Evolutionary conservation across 2,797 vertebrate genomes (phyloP).

Genomic region (Lepus townsendii): DNA sequence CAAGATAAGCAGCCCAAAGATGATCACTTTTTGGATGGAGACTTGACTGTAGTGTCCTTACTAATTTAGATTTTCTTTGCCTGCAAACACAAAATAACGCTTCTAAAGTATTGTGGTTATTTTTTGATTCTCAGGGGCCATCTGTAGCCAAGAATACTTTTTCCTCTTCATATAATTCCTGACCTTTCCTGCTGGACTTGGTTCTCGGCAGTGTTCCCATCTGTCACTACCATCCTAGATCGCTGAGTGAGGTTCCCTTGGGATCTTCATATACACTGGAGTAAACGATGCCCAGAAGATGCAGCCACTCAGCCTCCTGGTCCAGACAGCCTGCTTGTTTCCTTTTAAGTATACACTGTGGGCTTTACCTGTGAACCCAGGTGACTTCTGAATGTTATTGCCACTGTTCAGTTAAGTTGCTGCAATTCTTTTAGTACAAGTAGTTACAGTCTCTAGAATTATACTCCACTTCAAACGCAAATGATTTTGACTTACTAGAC

Average conservation of each 20-base stretch:
- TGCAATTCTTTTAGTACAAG: neutral
- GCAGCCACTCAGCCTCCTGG: neutral
- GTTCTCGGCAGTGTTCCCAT: neutral
- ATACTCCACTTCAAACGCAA: neutral
- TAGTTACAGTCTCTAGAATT: neutral
- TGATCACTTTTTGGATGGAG: constrained; percentile 14
- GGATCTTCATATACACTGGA: neutral
- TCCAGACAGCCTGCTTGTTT: neutral
- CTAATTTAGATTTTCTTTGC: constrained; percentile 48
- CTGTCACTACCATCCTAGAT: neutral
- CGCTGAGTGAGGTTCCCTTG: neutral
- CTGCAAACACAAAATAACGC: neutral
- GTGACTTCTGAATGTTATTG: neutral
- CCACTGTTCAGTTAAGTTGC: neutral
- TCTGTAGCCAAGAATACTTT: constrained; percentile 43
- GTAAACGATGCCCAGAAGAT: neutral
- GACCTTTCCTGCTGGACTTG: constrained; percentile 2
- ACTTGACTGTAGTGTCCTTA: neutral
- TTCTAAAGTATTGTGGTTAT: neutral
- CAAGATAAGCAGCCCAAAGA: neutral
- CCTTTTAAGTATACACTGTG: neutral
- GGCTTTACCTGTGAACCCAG: neutral
- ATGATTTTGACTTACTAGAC: neutral
- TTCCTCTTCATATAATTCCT: neutral
- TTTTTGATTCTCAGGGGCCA: constrained; percentile 47